phyloP scores from a whole-genome alignment of 2,888 invertebrate species.

The Andrena marginata region DNA sequence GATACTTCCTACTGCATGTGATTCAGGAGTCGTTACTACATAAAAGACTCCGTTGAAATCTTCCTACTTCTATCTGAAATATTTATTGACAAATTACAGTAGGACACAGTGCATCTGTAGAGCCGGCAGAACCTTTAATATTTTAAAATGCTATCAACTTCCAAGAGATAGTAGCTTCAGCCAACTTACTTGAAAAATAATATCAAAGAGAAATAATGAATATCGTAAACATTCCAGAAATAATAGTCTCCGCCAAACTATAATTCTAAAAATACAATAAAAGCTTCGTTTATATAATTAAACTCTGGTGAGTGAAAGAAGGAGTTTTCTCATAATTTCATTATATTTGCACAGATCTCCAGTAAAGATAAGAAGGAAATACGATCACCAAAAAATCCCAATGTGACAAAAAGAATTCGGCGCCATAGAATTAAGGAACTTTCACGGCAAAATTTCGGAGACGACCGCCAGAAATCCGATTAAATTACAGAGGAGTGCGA shows the following conservation, averaged over 20 bases:
- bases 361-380: background rate
- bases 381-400: background rate
- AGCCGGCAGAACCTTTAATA: background rate
- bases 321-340: too few species aligned
- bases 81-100: background rate
- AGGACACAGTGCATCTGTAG: background rate
- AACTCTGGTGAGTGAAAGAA: too few species aligned
- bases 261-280: too few species aligned
- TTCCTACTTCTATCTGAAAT: background rate
- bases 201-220: too few species aligned
- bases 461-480: slow-evolving; percentile 37
- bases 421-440: slow-evolving; percentile 5
- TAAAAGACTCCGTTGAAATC: background rate
- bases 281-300: too few species aligned
- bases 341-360: too few species aligned
- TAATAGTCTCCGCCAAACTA: too few species aligned
- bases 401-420: background rate
- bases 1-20: background rate
- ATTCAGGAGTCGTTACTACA: background rate
- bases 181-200: too few species aligned
- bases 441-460: background rate
- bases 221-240: too few species aligned
- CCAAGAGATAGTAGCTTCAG: background rate
- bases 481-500: slow-evolving; percentile 34
- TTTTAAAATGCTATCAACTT: background rate